These are phyloP conservation scores for Lypha dubia DNA, from an alignment of 2,888 invertebrate genomes.

Conservation along the genomic window DNA sequence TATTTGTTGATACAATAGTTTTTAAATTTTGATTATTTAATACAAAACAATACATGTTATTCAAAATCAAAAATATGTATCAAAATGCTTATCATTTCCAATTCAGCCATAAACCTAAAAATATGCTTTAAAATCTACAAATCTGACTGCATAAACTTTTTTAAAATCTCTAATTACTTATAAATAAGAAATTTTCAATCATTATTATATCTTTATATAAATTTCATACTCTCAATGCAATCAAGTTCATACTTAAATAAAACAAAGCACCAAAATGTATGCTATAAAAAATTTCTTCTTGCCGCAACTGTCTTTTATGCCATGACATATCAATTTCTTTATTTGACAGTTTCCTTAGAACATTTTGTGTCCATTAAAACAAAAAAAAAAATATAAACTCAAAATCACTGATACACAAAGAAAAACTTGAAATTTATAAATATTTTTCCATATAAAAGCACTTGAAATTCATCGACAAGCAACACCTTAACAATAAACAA, in stretches of 20 bases:
- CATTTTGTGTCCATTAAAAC: not conserved
- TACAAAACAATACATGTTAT: too few species aligned
- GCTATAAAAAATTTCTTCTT: not conserved
- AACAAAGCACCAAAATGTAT: not conserved
- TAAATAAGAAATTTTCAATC: not conserved
- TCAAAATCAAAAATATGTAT: too few species aligned
- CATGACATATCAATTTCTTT: not conserved
- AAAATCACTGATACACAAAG: conserved; percentile 3
- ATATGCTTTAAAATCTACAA: too few species aligned
- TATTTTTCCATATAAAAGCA: conserved; percentile 16
- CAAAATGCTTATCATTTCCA: too few species aligned
- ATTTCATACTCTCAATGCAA: too few species aligned
- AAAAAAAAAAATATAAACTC: too few species aligned
- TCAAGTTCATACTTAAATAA: not conserved
- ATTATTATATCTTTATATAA: not conserved
- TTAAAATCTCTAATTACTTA: too few species aligned
- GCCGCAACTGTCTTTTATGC: not conserved
- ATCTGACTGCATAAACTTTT: too few species aligned
- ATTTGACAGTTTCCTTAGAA: not conserved
- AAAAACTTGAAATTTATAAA: conserved; percentile 36
- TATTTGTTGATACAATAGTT: too few species aligned
- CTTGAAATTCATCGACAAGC: not conserved
- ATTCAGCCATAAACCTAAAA: too few species aligned
- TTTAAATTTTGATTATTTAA: too few species aligned
- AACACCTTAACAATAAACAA: conserved; percentile 46